Evolutionary conservation across 2,113 vertebrate species (phyloP), one percentile per base, ranked within the genome.

Genomic region (Tenebrosternarchus preto): DNA sequence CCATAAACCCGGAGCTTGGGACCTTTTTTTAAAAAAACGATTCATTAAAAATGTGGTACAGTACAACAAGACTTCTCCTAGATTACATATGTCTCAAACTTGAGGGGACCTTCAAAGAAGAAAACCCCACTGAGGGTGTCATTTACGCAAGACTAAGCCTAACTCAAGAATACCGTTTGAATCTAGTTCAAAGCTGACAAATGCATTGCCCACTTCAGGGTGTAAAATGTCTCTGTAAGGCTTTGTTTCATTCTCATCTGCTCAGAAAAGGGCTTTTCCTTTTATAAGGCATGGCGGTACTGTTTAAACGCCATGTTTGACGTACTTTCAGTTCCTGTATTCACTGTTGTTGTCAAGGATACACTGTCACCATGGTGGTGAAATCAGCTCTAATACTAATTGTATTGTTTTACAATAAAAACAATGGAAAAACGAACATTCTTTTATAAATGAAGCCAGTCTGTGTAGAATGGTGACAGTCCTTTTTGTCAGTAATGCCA

Each of bases 291-390:
- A 74, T 20, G 64, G 27, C 43, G 15, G 15, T 56, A 67, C 63
- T 72, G 63, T 73, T 80, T 73, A 64, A 73, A 19, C 33, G 17
- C 27, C 25, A 3, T 25, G 50, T 63, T 56, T 60, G 25, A 83
- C 56, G 66, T 22, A 22, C 27, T 33, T 63, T 79, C 17, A 7
- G 2, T 55, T 33, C 67, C 57, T 57, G 11, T 85, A 70, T 71
- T 68, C 66, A 59, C 76, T 85, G 17, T 80, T 29, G 84, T 85
- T 86, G 63, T 84, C 80, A 83, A 74, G 79, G 83, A 83, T 74
- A 86, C 80, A 16, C 68, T 55, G 25, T 57, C 27, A 84, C 80
- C 73, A 82, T 75, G 56, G 67, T 46, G 70, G 68, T 77, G 46
- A 73, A 85, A 76, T 79, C 39, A 55, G 33, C 50, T 53, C 53